These are phyloP conservation scores for Harpalus rufipes DNA, from an alignment of 2,888 invertebrate genomes.

Conservation along the genomic window DNA sequence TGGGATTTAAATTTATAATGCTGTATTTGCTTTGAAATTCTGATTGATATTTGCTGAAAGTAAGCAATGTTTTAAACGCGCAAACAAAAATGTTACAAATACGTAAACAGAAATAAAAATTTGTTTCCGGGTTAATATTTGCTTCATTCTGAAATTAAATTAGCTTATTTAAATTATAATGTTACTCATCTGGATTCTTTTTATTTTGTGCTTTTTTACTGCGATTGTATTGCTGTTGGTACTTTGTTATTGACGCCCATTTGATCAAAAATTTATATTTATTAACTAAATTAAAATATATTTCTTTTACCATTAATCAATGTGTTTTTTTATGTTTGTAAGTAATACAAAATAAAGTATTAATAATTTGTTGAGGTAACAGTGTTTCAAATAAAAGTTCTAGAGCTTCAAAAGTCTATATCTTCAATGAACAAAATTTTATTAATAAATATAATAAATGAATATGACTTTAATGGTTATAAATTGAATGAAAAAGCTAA, in stretches of 20 bases:
- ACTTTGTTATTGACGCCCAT: background rate
- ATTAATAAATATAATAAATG: too few species aligned
- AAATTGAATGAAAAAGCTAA: too few species aligned
- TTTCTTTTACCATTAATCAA: too few species aligned
- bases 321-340: too few species aligned
- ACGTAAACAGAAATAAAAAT: conserved; percentile 14
- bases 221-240: background rate
- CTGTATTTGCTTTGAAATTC: background rate
- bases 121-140: background rate
- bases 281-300: too few species aligned
- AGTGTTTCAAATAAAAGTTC: too few species aligned
- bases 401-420: too few species aligned
- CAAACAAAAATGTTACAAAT: conserved; percentile 28
- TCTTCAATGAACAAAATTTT: too few species aligned
- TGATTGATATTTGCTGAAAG: conserved; percentile 3
- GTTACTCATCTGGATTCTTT: background rate
- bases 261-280: too few species aligned
- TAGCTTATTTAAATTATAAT: background rate
- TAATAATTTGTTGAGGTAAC: too few species aligned
- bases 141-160: conserved; percentile 10
- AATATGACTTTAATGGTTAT: too few species aligned
- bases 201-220: background rate
- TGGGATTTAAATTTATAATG: background rate
- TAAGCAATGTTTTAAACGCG: conserved; percentile 21
- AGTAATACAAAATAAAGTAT: too few species aligned